Base-by-base conservation (phyloP, 2,888 invertebrate genomes). In the Congeria kusceri region DNA sequence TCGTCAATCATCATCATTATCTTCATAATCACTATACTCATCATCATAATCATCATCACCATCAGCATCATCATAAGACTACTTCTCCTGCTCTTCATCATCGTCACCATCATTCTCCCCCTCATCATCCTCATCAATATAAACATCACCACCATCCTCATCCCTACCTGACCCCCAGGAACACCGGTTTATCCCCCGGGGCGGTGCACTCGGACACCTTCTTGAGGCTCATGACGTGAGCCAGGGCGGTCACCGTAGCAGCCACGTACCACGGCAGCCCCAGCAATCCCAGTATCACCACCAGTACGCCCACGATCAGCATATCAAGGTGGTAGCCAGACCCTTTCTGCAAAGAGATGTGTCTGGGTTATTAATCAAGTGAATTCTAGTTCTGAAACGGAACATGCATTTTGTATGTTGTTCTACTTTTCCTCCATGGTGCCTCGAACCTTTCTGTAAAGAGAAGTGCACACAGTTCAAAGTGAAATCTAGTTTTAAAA, bases 281-380 rank as follows among this genome's bases (percentile, higher is more conserved):
- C 96, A 99, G 96, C 0, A 97, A 91, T 13, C 98, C 98, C 70
- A 98, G 98, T 73, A 98, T 95, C 88, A 96, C 95, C 89, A 99
- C 98, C 66, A 98, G 94, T 79, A 98, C 96, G 2, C 97, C 96
- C 81, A 99, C 94, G 0, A 99, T 95, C 91, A 99, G 97, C 59
- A 99, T 95, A 94, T 99, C 99, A 92, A 99, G 94, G 93, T 99
- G 99, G 93, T 98, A 98, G 20, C 99, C 99, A 92, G 98, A 98
- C 58, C 98, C 98, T 95, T 98, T 98, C 95, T 96, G 94, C 49
- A 86, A 80, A 66, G 59, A 75, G n/a, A 66, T 29, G n/a, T n/a
- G n/a, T n/a, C n/a, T n/a, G n/a, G 56, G 32, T 20, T n/a, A n/a
- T n/a, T n/a, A n/a, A n/a, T n/a, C n/a, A n/a, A n/a, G n/a, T n/a